Base-by-base conservation (phyloP, 2,113 vertebrate species). In the Pristiophorus japonicus region DNA sequence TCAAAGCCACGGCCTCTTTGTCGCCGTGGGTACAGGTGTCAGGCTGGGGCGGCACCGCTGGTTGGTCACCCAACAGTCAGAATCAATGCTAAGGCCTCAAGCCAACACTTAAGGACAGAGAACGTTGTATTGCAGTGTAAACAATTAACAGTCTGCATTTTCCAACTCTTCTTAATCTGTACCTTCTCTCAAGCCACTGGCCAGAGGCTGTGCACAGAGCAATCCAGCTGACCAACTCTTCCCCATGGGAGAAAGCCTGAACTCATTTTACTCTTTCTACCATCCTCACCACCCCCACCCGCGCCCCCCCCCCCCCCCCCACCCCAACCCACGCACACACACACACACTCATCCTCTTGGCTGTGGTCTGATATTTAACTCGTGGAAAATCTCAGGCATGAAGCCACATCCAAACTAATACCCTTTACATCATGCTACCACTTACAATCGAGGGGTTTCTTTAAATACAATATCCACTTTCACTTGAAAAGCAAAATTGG, bases 391-490 rank as follows among this genome's bases (percentile, higher is more conserved):
- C 59, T n/a, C 38, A n/a, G 88, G 88, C 18, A 92, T 16, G 65
- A 92, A 92, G 34, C 88, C 59, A 91, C 55, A 91, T 63, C 30
- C 16, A 63, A 62, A 63, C 16, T 34, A 38, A 91, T 30, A 34
- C n/a, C 75, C n/a, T 3, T 2, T 42, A 81, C 24, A 55, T 42
- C 34, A 51, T 16, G 88, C 59, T 63, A 34, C 16, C 34, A 38
- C 88, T 63, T 38, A 65, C 59, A 92, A 63, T 92, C 27, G 62
- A 92, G 55, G 11, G 12, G 62, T 90, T 62, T 62, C 55, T n/a
- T 59, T 62, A 90, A 92, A 62, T 63, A 92, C 11, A 92, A 38
- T 63, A 92, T 92, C 34, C 59, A 92, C 59, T 92, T 92, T 63
- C 16, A 20, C n/a, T 63, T 92, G n/a, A 92, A 92, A 63, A 55